Conservation (phyloP, 2,888 invertebrate genomes). For the Andrena fulva region DNA sequence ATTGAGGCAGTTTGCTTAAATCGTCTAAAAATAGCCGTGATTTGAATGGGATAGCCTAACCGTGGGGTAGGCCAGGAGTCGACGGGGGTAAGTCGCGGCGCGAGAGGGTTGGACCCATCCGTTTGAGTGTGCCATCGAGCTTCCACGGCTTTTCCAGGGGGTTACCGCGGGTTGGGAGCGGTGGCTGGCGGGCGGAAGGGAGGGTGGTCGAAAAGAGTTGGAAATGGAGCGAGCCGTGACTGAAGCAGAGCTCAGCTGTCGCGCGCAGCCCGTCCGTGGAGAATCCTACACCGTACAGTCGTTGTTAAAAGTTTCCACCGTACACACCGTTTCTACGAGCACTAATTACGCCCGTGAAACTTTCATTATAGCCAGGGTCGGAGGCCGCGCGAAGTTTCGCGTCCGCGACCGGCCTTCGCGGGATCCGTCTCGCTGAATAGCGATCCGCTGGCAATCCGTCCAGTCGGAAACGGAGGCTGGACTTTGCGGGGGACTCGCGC, state of each 20-base stretch:
- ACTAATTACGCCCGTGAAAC: constrained; percentile 50
- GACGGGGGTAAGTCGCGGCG: not conserved
- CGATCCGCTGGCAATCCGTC: constrained; percentile 9
- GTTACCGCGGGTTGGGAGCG: not conserved
- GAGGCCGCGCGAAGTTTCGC: constrained; percentile 13
- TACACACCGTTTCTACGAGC: constrained; percentile 33
- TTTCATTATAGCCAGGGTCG: constrained; percentile 31
- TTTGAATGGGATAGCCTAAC: constrained; percentile 57
- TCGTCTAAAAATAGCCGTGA: constrained; percentile 48
- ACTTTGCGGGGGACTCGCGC: not conserved
- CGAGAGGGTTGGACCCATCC: constrained; percentile 47
- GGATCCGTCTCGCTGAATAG: constrained; percentile 7
- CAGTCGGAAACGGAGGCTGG: not conserved
- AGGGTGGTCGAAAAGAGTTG: constrained; percentile 66
- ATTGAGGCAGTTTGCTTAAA: constrained; percentile 49
- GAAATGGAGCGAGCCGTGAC: constrained; percentile 72
- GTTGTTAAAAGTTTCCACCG: constrained; percentile 64
- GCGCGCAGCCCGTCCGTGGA: constrained; percentile 70
- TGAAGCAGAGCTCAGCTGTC: constrained; percentile 74
- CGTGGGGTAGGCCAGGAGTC: not conserved
- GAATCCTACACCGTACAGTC: constrained; percentile 68
- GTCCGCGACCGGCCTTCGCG: not conserved
- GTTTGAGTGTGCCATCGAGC: constrained; percentile 57
- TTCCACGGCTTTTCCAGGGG: constrained; percentile 52
- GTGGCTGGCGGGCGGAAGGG: not conserved